Conservation (phyloP, 2,888 invertebrate genomes). For the Linyphia triangularis region DNA sequence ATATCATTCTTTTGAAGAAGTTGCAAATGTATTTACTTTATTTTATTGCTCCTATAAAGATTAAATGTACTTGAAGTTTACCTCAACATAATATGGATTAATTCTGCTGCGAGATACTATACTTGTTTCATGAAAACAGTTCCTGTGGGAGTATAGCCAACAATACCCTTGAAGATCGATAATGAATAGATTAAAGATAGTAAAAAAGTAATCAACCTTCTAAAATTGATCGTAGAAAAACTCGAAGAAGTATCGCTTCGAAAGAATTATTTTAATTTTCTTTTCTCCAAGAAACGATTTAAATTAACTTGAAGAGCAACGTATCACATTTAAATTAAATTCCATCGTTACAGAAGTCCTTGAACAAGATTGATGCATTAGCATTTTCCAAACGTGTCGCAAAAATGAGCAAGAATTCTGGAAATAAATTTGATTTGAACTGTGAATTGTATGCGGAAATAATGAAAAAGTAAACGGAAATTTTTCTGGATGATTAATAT, state of each 20-base stretch:
- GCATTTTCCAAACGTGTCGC: neutral
- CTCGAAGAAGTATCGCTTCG: neutral
- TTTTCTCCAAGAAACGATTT: conserved; percentile 16
- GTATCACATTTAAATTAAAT: conserved; percentile 19
- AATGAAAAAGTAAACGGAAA: no score
- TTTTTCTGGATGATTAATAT: neutral
- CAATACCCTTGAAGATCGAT: no score
- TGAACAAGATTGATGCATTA: conserved; percentile 6
- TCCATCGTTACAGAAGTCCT: neutral
- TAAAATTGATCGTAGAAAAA: conserved; percentile 6
- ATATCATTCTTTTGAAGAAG: no score
- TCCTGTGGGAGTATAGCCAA: no score
- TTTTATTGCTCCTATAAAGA: no score
- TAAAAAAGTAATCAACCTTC: conserved; percentile 4
- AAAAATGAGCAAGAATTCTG: neutral
- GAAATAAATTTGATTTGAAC: neutral
- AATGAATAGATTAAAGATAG: neutral
- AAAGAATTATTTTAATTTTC: neutral
- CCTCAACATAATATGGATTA: no score
- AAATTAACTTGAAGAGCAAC: neutral
- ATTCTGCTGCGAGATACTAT: no score
- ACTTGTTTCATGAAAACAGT: no score
- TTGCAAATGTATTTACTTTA: no score
- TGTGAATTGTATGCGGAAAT: no score
- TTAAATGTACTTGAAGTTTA: no score